Evolutionary conservation across 2,113 vertebrate genomes (phyloP).

Genomic region (Chlamydotis undulata): DNA sequence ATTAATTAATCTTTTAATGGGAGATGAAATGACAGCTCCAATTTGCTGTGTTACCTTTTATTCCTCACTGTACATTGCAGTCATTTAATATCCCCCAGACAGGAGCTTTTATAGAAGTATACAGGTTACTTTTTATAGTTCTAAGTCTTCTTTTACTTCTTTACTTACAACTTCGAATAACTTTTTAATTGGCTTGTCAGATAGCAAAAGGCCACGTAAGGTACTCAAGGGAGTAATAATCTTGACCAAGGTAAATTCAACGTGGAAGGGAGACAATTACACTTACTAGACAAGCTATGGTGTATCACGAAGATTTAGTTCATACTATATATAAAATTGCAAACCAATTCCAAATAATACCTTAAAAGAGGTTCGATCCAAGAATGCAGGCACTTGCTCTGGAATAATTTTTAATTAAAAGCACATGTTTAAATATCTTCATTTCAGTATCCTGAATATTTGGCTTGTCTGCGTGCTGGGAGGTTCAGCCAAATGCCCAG

Average conservation of each 20-base stretch:
- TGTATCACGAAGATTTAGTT: not conserved
- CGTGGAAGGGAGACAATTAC: not conserved
- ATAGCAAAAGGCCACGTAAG: not conserved
- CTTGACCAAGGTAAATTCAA: not conserved
- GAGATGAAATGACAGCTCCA: conserved; percentile 4
- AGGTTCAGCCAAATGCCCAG: not conserved
- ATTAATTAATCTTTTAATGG: conserved; percentile 26
- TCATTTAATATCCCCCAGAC: not conserved
- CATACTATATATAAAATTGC: not conserved
- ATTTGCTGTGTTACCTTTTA: conserved; percentile 30
- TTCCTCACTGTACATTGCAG: not conserved
- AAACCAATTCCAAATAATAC: not conserved
- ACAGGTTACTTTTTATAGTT: not conserved
- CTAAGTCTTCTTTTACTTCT: not conserved
- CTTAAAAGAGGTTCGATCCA: not conserved
- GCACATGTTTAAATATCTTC: not conserved
- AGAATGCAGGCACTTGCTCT: not conserved
- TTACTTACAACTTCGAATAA: not conserved
- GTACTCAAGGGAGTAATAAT: not conserved
- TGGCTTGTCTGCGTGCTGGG: not conserved
- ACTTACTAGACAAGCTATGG: not conserved
- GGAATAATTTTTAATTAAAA: not conserved
- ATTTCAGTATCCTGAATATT: not conserved
- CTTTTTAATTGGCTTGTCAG: not conserved
- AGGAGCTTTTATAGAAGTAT: not conserved